Evolutionary conservation across 2,888 invertebrate species (phyloP), one percentile per base, ranked within the genome.

Genomic region (Drosophila kuntzei): DNA sequence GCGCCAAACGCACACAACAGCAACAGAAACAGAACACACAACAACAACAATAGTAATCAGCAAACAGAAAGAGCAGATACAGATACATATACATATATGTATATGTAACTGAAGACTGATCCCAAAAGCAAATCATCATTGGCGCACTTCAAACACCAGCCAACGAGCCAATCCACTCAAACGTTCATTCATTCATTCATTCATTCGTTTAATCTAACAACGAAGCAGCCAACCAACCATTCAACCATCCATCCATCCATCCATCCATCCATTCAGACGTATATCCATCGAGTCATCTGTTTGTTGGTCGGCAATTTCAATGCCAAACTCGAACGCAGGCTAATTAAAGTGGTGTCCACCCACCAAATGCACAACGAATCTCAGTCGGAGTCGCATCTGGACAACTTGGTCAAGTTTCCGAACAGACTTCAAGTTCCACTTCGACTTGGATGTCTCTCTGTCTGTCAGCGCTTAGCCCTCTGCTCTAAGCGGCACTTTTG

Each of bases 311-410:
- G 85, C 68, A 59, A 54, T 81, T 89, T 89, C 75, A 85, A 85
- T 89, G 86, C 86, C 79, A 57, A 78, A 64, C 20, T 66, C 61
- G 57, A 59, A 59, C 80, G 66, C 73, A 58, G 85, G 89, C 90
- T 89, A 88, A 89, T 85, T 85, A 89, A 85, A 89, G 84, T 87
- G 77, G 89, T 87, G 81, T 89, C 90, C 90, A 89, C 85, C 85
- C 89, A 89, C 89, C 71, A 58, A 63, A 71, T 63, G 51, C 51
- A 60, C 46, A 59, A 49, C 49, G 41, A 43, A 43, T 58, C 41
- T 54, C 39, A 62, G 29, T 41, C 53, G 20, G 34, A 39, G 43
- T 37, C 51, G 9, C 53, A 47, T 41, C 46, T 54, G 58, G 34
- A 43, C 57, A 59, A 27, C 79, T 70, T 81, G 82, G 70, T 64